Percentiles rank a stretch among this genome's conserved stretches.
phyloP scores from a whole-genome alignment of 2,113 vertebrate species.

The Mastomys coucha region DNA sequence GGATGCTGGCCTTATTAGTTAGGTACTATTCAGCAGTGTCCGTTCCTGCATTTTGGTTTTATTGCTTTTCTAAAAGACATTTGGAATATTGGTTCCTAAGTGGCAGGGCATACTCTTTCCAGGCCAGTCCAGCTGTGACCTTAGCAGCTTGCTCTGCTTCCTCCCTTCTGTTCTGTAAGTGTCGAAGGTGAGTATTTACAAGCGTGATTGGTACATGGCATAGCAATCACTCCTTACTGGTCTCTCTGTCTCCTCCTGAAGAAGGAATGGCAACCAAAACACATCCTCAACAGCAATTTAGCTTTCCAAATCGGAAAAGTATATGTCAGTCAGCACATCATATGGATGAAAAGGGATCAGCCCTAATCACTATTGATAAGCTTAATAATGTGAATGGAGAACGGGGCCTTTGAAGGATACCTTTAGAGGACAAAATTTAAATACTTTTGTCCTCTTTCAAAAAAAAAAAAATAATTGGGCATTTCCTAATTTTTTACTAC shows the following conservation, averaged over 20 bases:
- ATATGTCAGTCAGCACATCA: not conserved
- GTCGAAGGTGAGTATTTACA: not conserved
- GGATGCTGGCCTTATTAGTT: not conserved
- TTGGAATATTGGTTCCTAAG: not conserved
- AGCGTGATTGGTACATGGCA: not conserved
- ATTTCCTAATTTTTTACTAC: not conserved
- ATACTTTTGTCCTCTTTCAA: not conserved
- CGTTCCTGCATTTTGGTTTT: conserved; percentile 1
- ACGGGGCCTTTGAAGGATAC: not conserved
- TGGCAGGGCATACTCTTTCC: not conserved
- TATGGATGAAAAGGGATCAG: conserved; percentile 26
- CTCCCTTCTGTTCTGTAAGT: not conserved
- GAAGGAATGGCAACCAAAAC: conserved; percentile 7
- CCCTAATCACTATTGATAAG: not conserved
- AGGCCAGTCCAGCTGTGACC: not conserved
- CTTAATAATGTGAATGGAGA: conserved; percentile 11
- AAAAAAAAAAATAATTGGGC: not conserved
- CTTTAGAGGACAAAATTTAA: not conserved
- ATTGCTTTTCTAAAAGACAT: not conserved
- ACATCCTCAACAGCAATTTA: conserved; percentile 20
- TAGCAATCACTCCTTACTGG: conserved; percentile 3
- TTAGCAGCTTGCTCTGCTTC: not conserved
- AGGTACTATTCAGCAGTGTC: not conserved
- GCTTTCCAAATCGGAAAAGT: conserved; percentile 26
- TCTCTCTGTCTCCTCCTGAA: not conserved